phyloP scores from a whole-genome alignment of 1,140 invertebrate species.

The Anastrepha obliqua region DNA sequence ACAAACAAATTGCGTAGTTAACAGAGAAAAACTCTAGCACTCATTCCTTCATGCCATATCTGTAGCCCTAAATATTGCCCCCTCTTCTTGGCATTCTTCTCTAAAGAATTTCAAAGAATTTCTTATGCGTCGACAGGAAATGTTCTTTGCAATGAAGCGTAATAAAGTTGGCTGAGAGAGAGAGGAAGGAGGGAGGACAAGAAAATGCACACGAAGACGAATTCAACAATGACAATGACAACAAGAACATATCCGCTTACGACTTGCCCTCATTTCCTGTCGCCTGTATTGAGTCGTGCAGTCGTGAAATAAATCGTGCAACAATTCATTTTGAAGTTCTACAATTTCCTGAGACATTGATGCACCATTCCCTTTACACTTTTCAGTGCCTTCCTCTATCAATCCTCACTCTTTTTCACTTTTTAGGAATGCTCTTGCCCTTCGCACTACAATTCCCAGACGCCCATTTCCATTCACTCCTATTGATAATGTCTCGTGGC shows the following conservation, averaged over 20 bases:
- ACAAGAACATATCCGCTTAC: slow-evolving; percentile 13
- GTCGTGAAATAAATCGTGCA: slow-evolving; percentile 13
- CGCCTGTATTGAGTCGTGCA: not conserved
- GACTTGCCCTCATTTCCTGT: slow-evolving; percentile 14
- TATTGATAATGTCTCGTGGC: not conserved
- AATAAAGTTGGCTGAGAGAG: not conserved
- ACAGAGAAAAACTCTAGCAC: too few species aligned
- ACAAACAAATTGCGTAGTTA: too few species aligned
- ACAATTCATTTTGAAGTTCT: slow-evolving; percentile 25
- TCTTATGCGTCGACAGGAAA: not conserved
- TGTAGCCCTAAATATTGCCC: too few species aligned
- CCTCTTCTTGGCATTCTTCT: not conserved
- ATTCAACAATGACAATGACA: not conserved
- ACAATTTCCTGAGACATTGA: not conserved
- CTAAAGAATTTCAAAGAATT: slow-evolving; percentile 12
- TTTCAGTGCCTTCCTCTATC: too few species aligned
- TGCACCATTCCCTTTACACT: not conserved
- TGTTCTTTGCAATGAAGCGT: slow-evolving; percentile 13
- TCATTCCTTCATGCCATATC: too few species aligned
- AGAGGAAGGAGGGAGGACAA: not conserved
- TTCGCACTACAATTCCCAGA: too few species aligned
- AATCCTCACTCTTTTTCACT: too few species aligned
- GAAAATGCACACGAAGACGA: not conserved
- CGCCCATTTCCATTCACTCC: too few species aligned
- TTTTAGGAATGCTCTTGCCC: too few species aligned